Base-by-base conservation (phyloP, 2,888 invertebrate species). In the Melikaiella ostensackeni region DNA sequence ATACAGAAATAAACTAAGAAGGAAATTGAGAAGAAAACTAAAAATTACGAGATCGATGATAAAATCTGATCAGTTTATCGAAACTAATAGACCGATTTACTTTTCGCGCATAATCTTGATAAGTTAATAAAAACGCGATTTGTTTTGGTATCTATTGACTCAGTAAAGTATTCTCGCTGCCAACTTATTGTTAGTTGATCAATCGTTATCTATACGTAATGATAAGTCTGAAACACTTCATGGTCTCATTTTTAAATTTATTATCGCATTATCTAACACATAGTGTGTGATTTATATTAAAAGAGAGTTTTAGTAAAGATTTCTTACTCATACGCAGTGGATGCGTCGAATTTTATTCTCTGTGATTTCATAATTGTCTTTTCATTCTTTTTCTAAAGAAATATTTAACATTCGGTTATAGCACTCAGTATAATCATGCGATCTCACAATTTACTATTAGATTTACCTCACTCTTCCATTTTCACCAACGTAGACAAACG, bases 141-240 rank as follows among this genome's bases (percentile, higher is more conserved):
- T 19, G 16, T 46, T 70, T 19, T 9, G n/a, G 9, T 70, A 30
- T 46, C 27, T 27, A 50, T n/a, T 33, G 19, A 70, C 16, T 16
- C 24, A 70, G n/a, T 33, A 30, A 46, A 27, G 30, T 33, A 55
- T 50, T 50, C 33, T 70, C 50, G 70, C 70, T 70, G 70, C 50
- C 50, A 50, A 70, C 50, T 55, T 42, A 42, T 42, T 6, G 42
- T 16, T 46, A 50, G 21, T 42, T 42, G 66, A 70, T 46, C 50
- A 55, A n/a, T 70, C 7, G 50, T 70, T 30, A 19, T 70, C 55
- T 63, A 63, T 63, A 63, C 35, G 24, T 59, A 59, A 59, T 27
- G 59, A 16, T 2, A 63, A 63, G 63, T 35, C 63, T 63, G 63
- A 63, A 63, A 63, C 11, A 63, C 33, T n/a, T n/a, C 1, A 21